phyloP scores from a whole-genome alignment of 2,797 vertebrate genomes.

The Enteromius radiatus region DNA sequence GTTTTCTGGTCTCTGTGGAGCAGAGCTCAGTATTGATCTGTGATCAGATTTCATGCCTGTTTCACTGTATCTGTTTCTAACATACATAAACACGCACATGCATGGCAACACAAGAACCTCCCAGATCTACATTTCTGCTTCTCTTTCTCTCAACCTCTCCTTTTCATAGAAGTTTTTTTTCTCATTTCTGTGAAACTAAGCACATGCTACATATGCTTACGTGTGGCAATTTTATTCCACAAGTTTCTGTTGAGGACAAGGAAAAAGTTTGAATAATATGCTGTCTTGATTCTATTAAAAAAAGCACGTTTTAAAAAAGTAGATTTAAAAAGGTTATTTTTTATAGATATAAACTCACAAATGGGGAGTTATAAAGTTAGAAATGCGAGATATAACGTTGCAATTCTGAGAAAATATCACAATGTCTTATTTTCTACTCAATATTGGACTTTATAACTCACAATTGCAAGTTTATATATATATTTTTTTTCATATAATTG shows the following conservation, averaged over 20 bases:
- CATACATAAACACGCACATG: slow-evolving; percentile 41
- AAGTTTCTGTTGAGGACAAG: neutral
- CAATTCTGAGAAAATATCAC: too few relatives aligned
- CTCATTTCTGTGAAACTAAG: neutral
- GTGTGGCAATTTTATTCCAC: neutral
- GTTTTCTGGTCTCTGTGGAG: slow-evolving; percentile 46
- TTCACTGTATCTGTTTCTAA: slow-evolving; percentile 51
- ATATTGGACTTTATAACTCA: too few relatives aligned
- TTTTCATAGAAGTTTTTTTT: neutral
- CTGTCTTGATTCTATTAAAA: neutral
- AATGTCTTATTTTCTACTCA: too few relatives aligned
- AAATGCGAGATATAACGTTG: too few relatives aligned
- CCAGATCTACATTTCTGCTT: neutral
- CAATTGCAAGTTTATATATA: too few relatives aligned
- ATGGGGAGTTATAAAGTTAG: too few relatives aligned
- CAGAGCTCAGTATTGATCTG: slow-evolving; percentile 57
- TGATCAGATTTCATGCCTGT: slow-evolving; percentile 64
- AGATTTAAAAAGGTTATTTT: too few relatives aligned
- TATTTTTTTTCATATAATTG: too few relatives aligned
- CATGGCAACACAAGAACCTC: slow-evolving; percentile 12
- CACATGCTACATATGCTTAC: neutral
- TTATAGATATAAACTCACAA: too few relatives aligned
- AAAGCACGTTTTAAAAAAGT: too few relatives aligned
- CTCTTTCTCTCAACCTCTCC: neutral
- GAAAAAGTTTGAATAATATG: neutral